Base-by-base conservation (phyloP, 2,797 vertebrate species). In the Enteromius fasciolatus region DNA sequence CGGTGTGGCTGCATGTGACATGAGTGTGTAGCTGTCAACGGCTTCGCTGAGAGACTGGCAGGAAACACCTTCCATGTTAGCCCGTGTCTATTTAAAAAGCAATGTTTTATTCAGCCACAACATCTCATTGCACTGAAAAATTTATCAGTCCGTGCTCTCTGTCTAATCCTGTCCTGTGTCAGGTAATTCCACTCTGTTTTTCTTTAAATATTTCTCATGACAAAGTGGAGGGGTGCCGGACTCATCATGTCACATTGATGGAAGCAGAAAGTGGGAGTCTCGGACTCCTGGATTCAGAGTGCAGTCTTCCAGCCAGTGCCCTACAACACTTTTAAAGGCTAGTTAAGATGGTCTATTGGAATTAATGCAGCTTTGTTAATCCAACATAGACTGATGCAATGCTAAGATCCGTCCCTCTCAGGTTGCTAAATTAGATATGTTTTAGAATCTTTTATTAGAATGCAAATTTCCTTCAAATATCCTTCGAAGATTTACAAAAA, bases 181-280 rank as follows among this genome's bases (percentile, higher is more conserved):
- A 78, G 73, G 81, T 85, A 87, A 86, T 88, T 85, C 75, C 78
- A 86, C 61, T 77, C 83, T 75, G 61, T 78, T 84, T 82, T 82
- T 74, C 84, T 85, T 86, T 87, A 87, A 89, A 87, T 89, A 89
- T 87, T 89, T 85, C 86, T 82, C 72, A 89, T 85, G 84, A 86
- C 84, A 84, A 89, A 77, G 83, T 87, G 76, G 85, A 83, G 25
- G 44, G 14, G 63, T 66, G 50, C 23, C 44, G 46, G 54, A 48
- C 83, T 52, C 48, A 82, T 76, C 63, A 82, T 82, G 72, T 57
- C 64, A 77, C 73, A 70, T 77, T 83, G 25, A 70, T 63, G 25
- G 41, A 48, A 41, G 11, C 31, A 67, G 73, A 82, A 68, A 54
- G 81, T 44, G 39, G 23, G 23, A 75, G 46, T 68, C 63, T 31